Conservation (phyloP, 1,140 invertebrate species). For the Coenobita brevimanus region DNA sequence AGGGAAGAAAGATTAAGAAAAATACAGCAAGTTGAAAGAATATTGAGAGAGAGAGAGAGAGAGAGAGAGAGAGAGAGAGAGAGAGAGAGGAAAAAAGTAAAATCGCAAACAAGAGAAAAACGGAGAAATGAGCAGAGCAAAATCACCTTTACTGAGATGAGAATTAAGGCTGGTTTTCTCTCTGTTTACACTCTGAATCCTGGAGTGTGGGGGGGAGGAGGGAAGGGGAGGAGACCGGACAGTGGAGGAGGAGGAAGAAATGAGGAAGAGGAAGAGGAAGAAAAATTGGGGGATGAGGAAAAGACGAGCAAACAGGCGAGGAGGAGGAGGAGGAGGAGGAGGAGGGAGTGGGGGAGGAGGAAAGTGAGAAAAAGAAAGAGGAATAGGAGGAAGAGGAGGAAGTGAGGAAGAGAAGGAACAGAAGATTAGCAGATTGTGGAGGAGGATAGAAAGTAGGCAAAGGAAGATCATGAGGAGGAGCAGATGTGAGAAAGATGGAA, state of each 20-base stretch:
- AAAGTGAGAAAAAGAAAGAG: not conserved
- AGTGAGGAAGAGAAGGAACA: not conserved
- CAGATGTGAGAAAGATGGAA: not conserved
- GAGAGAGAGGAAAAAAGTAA: too few species aligned
- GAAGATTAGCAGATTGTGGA: not conserved
- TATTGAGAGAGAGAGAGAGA: conserved; percentile 15
- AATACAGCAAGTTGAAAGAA: too few species aligned
- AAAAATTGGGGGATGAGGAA: too few species aligned
- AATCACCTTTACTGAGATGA: not conserved
- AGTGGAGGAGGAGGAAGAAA: not conserved
- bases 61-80: not conserved
- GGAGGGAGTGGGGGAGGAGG: too few species aligned
- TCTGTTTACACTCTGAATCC: conserved; percentile 34
- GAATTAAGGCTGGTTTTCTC: conserved; percentile 25
- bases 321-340: not conserved
- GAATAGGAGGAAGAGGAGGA: not conserved
- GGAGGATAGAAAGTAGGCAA: not conserved
- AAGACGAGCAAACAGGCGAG: not conserved
- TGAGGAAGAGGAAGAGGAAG: not conserved
- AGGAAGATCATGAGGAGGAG: not conserved
- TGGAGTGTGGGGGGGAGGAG: conserved; percentile 3
- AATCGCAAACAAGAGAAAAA: not conserved
- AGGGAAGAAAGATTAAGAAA: conserved; percentile 6
- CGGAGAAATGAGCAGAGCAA: not conserved
- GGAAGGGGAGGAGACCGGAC: not conserved